Evolutionary conservation across 2,113 vertebrate species (phyloP), one percentile per base, ranked within the genome.

Genomic region (Xiphophorus hellerii): DNA sequence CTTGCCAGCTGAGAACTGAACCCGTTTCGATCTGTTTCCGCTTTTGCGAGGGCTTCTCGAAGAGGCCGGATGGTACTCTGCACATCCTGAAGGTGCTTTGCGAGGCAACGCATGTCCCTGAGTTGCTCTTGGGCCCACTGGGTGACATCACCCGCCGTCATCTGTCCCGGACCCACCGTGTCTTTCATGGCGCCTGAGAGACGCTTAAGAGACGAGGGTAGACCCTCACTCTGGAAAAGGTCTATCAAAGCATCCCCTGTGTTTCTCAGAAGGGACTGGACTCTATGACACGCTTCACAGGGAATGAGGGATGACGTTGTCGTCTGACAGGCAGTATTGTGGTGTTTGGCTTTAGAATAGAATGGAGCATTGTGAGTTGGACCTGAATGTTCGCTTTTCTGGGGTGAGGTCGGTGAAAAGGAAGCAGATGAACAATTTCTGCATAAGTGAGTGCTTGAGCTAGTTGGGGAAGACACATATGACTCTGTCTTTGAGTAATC

Each of bases 111-210:
- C 84, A 97, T 89, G 84, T 98, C 96, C 75, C 93, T 95, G 79
- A 91, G 93, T 90, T 97, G 96, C 89, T 98, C 96, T 0, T 79
- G 83, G 5, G 95, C 94, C 97, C 96, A 98, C 85, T 93, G 96
- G 54, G 89, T 67, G 58, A 98, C 1, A 0, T 97, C 97, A 0
- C n/a, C 65, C 0, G 94, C 91, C 0, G 96, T 95, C 83, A 98
- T 93, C 0, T 68, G 92, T 65, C 84, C 93, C n/a, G 83, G 75
- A 29, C 93, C 93, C 22, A 92, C 14, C 0, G 78, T 88, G 17
- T 95, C 94, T 71, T 93, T 90, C 51, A 96, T 84, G 42, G 87
- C 87, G 37, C 81, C 93, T 73, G 94, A 90, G 66, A 98, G 95
- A 30, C 77, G 93, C 90, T 93, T 86, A 28, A 98, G 92, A 27